These are phyloP conservation scores for Eptesicus fuscus DNA, from an alignment of 2,113 vertebrate species.

Conservation along the genomic window DNA sequence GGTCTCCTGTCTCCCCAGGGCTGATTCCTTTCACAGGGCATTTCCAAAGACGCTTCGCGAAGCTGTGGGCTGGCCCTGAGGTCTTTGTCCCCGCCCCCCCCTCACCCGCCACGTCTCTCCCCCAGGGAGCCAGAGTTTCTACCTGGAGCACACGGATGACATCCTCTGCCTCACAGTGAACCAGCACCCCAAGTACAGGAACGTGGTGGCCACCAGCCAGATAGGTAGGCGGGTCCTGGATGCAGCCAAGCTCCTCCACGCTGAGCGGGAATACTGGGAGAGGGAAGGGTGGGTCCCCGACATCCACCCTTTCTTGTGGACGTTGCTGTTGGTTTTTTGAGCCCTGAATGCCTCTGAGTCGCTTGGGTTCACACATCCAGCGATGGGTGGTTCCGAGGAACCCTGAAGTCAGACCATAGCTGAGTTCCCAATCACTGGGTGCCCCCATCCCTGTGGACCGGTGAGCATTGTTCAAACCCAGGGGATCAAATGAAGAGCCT, in stretches of 20 bases:
- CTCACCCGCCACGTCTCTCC: neutral
- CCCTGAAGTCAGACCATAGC: neutral
- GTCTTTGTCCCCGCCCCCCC: no score
- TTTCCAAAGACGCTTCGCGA: neutral
- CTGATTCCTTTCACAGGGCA: neutral
- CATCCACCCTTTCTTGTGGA: neutral
- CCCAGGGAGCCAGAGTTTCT: slow-evolving; percentile 96
- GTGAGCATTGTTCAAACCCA: neutral
- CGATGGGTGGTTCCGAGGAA: neutral
- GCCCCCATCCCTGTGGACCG: neutral
- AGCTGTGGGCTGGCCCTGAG: neutral
- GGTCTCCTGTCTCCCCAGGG: neutral
- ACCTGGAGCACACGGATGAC: slow-evolving; percentile 97
- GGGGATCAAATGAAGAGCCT: neutral
- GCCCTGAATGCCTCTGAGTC: neutral
- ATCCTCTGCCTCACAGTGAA: slow-evolving; percentile 98
- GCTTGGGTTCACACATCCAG: neutral
- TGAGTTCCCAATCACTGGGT: neutral
- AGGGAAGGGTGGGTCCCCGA: neutral
- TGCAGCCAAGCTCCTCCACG: no score
- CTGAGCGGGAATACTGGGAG: neutral
- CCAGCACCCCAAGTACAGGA: slow-evolving; percentile 97
- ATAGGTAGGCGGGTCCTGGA: slow-evolving; percentile 87
- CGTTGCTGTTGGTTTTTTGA: neutral
- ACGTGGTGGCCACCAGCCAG: slow-evolving; percentile 96